phyloP scores from a whole-genome alignment of 2,113 vertebrate genomes.

The Ceyx margarethae region DNA sequence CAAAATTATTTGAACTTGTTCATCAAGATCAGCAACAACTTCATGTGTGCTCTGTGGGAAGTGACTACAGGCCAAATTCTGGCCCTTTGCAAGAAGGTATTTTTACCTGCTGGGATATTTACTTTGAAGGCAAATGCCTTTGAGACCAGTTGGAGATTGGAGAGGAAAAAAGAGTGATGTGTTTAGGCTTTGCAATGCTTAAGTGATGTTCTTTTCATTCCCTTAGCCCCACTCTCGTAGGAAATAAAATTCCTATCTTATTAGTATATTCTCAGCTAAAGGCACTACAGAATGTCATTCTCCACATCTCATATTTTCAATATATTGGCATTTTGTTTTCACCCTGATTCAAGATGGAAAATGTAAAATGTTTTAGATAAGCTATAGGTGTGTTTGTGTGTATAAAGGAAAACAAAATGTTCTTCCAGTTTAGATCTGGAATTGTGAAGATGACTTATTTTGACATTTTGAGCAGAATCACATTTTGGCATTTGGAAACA shows the following conservation, averaged over 20 bases:
- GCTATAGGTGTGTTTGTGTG: not conserved
- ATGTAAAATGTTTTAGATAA: not conserved
- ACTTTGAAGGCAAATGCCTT: not conserved
- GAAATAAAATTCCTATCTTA: not conserved
- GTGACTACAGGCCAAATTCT: not conserved
- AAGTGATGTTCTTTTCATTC: not conserved
- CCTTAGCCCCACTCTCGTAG: not conserved
- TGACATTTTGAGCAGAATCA: constrained; percentile 47
- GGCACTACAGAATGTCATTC: not conserved
- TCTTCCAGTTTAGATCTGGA: not conserved
- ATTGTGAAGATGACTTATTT: not conserved
- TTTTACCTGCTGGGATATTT: not conserved
- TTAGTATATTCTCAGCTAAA: not conserved
- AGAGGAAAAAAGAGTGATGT: not conserved
- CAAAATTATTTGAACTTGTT: not conserved
- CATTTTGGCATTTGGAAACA: constrained; percentile 46
- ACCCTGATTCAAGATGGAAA: not conserved
- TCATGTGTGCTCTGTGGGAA: not conserved
- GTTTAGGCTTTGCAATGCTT: not conserved
- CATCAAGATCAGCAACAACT: no score
- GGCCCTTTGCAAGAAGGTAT: not conserved
- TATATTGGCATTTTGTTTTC: not conserved
- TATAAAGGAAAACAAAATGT: not conserved
- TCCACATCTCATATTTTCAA: not conserved
- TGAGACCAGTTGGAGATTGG: not conserved